A percentile compares a stretch with the other conserved stretches of the same genome.
phyloP scores from a whole-genome alignment of 2,797 vertebrate genomes.

The Oreochromis mossambicus region DNA sequence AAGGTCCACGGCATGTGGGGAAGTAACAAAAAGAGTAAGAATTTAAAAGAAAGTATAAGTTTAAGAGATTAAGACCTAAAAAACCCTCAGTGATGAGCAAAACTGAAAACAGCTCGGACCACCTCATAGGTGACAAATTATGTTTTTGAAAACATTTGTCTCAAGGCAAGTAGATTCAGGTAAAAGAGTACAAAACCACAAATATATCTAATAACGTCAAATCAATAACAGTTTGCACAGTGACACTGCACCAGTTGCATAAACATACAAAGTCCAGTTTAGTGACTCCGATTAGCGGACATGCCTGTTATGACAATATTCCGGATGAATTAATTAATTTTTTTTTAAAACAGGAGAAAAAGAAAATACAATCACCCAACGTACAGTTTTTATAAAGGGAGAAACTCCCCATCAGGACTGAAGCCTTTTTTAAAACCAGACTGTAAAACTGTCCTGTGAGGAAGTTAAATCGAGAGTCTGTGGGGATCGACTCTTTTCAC shows the following conservation, averaged over 20 bases:
- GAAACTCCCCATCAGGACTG: background rate
- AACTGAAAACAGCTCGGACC: no score
- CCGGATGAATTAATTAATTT: background rate
- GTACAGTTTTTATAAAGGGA: background rate
- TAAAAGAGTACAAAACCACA: background rate
- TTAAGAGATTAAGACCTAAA: no score
- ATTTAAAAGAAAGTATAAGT: no score
- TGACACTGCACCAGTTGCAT: background rate
- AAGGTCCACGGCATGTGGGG: no score
- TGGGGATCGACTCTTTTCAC: background rate
- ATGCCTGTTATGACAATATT: background rate
- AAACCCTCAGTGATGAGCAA: no score
- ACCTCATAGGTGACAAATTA: no score
- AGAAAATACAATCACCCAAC: background rate
- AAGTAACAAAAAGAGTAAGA: no score
- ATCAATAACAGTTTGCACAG: background rate
- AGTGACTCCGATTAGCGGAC: fast-evolving
- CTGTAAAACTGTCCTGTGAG: background rate
- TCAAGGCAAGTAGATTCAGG: background rate
- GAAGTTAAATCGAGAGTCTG: background rate
- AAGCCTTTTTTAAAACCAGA: background rate
- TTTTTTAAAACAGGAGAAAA: background rate
- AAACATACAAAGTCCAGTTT: background rate
- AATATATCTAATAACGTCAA: background rate
- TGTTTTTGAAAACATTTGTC: background rate